phyloP scores from a whole-genome alignment of 2,888 invertebrate genomes.

The Onchidella celtica region DNA sequence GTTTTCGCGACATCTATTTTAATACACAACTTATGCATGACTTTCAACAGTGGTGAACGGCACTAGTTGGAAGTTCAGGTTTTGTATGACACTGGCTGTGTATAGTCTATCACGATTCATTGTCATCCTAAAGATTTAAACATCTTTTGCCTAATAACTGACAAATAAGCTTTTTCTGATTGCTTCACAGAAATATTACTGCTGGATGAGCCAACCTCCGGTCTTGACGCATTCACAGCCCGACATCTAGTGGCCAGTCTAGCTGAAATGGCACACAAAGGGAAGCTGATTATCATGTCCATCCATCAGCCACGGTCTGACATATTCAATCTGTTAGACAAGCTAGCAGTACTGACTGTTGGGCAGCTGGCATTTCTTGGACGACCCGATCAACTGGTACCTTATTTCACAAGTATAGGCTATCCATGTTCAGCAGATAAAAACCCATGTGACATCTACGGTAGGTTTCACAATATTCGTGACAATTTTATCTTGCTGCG shows the following conservation, averaged over 20 bases:
- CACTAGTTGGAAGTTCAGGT: constrained; percentile 72
- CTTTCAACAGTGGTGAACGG: constrained; percentile 67
- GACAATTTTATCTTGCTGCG: no score
- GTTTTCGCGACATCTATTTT: no score
- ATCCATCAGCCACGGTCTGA: constrained; percentile 65
- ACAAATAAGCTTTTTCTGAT: no score
- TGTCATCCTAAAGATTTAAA: no score
- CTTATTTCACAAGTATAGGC: constrained; percentile 96
- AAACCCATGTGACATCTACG: constrained; percentile 97
- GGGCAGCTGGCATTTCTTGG: constrained; percentile 86
- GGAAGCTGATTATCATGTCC: constrained; percentile 81
- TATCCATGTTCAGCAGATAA: constrained; percentile 97
- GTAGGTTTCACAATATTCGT: no score
- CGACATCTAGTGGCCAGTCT: constrained; percentile 82
- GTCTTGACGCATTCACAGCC: constrained; percentile 95
- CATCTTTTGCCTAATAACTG: no score
- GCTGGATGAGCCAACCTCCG: constrained; percentile 92
- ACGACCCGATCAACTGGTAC: constrained; percentile 89
- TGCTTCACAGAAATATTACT: constrained; percentile 92
- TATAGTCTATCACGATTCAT: not conserved
- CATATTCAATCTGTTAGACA: constrained; percentile 69
- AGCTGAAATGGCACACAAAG: constrained; percentile 63
- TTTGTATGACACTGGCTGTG: no score
- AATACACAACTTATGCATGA: constrained; percentile 65
- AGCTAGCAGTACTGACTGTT: constrained; percentile 64